Percentiles rank a stretch among this genome's conserved stretches.
Evolutionary conservation across 2,888 invertebrate species (phyloP).

Genomic region (Drosophila rubida): DNA sequence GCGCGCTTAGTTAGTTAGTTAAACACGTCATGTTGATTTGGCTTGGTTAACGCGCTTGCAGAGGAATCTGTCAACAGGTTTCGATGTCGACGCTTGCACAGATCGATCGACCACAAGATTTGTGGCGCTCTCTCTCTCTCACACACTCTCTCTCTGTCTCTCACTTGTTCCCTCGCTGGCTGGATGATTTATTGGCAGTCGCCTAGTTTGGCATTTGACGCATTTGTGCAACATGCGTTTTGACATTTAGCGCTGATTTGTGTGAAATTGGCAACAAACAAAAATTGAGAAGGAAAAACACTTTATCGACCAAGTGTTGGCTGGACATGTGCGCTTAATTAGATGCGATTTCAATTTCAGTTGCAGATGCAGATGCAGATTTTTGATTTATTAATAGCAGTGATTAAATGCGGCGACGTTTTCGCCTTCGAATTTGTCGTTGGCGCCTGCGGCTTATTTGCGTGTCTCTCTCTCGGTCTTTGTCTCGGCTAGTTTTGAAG

Average conservation of each 20-base stretch:
- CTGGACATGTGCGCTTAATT: constrained; percentile 52
- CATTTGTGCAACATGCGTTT: constrained; percentile 80
- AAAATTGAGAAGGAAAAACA: not conserved
- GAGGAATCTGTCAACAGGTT: constrained; percentile 56
- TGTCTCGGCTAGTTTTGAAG: constrained; percentile 13
- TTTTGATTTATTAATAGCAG: constrained; percentile 65
- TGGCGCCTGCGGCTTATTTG: constrained; percentile 67
- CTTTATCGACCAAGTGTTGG: constrained; percentile 25
- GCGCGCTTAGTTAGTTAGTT: not conserved
- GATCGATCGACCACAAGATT: constrained; percentile 32
- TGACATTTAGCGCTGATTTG: constrained; percentile 79
- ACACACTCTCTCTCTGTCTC: not conserved
- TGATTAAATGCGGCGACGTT: constrained; percentile 39
- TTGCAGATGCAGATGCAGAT: constrained; percentile 14
- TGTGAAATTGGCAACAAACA: constrained; percentile 67
- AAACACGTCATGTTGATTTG: constrained; percentile 14
- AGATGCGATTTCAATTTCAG: constrained; percentile 52
- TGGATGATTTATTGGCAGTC: constrained; percentile 71
- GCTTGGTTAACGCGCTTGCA: constrained; percentile 35
- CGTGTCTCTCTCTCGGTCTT: constrained; percentile 47
- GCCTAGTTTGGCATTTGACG: constrained; percentile 75
- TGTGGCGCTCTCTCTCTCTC: not conserved
- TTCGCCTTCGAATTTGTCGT: constrained; percentile 44
- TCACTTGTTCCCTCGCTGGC: not conserved
- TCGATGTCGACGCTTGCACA: constrained; percentile 46